These are phyloP conservation scores for Suricata suricatta DNA, from an alignment of 2,113 vertebrate species.

Conservation along the genomic window DNA sequence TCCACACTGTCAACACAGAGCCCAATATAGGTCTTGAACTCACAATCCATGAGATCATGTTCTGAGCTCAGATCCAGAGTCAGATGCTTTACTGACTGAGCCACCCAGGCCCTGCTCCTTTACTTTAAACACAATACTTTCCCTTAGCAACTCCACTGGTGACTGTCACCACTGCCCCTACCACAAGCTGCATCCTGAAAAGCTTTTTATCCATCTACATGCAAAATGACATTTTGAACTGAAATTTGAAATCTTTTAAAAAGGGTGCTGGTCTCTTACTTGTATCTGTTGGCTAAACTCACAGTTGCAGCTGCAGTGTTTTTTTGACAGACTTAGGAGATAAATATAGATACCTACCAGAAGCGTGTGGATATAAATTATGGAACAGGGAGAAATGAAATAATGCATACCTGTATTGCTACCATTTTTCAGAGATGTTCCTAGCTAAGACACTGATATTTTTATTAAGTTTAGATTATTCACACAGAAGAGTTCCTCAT, in stretches of 20 bases:
- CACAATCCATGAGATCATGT: no score
- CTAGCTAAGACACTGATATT: neutral
- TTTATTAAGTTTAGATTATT: conserved; percentile 54
- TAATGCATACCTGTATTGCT: neutral
- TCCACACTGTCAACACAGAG: no score
- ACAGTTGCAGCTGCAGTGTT: neutral
- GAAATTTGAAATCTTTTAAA: conserved; percentile 46
- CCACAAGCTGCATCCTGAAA: neutral
- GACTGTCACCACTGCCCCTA: neutral
- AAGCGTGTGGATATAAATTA: conserved; percentile 57
- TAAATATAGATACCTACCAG: conserved; percentile 61
- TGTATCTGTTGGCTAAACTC: conserved; percentile 44
- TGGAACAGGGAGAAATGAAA: conserved; percentile 57
- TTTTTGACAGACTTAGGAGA: conserved; percentile 63
- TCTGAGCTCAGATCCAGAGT: no score
- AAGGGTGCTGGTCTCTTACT: conserved; percentile 20
- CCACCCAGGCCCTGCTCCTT: neutral
- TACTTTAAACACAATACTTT: neutral
- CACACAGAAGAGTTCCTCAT: neutral
- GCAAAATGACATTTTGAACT: neutral
- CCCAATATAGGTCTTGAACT: no score
- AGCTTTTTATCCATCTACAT: neutral
- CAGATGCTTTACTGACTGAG: no score
- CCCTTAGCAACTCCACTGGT: neutral
- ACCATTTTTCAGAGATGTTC: conserved; percentile 36